phyloP scores from a whole-genome alignment of 2,888 invertebrate species.

The Ormia ochracea region DNA sequence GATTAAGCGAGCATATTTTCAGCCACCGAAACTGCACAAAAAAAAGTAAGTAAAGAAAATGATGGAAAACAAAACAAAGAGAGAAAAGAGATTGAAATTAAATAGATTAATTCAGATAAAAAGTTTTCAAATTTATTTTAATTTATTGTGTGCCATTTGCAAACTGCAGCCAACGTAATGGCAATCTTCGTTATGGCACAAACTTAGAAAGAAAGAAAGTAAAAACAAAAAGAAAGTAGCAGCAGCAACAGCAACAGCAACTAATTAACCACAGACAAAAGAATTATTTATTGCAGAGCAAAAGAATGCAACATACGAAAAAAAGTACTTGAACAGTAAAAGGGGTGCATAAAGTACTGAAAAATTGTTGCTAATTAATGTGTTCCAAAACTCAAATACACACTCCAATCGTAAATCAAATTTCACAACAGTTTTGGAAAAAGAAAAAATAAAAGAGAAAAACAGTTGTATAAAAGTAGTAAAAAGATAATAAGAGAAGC shows the following conservation, averaged over 20 bases:
- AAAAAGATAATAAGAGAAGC: background rate
- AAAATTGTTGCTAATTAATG: constrained; percentile 53
- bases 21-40: background rate
- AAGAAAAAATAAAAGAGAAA: background rate
- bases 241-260: background rate
- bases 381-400: constrained; percentile 26
- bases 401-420: constrained; percentile 47
- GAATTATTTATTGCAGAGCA: constrained; percentile 30
- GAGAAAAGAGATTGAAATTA: no score
- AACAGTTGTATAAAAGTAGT: background rate
- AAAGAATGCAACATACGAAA: constrained; percentile 5
- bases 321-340: background rate
- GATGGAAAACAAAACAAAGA: background rate
- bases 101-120: constrained; percentile 41
- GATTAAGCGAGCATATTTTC: constrained; percentile 5
- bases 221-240: background rate
- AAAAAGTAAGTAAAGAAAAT: background rate
- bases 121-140: constrained; percentile 24
- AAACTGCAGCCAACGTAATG: constrained; percentile 17
- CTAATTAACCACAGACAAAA: constrained; percentile 53
- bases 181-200: constrained; percentile 30
- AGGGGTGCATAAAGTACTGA: constrained; percentile 17
- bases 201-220: background rate
- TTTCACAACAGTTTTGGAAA: background rate
- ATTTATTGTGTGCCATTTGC: constrained; percentile 35